Evolutionary conservation across 2,797 vertebrate species (phyloP).

Genomic region (Peromyscus aztecus): DNA sequence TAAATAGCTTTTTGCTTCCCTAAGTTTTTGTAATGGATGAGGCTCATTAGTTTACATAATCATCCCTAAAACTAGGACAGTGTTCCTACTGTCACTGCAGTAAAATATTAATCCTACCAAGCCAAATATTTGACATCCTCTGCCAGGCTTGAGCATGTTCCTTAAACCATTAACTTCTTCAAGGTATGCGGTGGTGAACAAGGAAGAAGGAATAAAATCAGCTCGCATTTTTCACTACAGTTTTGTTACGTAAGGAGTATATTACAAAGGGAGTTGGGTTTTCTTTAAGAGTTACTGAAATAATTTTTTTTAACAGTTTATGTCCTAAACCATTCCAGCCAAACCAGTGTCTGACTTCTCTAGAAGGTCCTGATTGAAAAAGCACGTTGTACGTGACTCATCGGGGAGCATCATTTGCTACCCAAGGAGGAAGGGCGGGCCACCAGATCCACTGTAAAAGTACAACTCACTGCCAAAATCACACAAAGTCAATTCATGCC

Average conservation of each 20-base stretch:
- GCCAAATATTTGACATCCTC: slow-evolving; percentile 80
- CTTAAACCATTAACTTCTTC: slow-evolving; percentile 73
- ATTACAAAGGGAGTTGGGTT: slow-evolving; percentile 4
- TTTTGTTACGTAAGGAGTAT: not conserved
- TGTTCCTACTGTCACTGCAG: slow-evolving; percentile 33
- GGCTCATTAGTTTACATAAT: slow-evolving; percentile 84
- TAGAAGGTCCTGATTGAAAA: slow-evolving; percentile 55
- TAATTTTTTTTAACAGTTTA: slow-evolving; percentile 26
- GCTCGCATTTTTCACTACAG: not conserved
- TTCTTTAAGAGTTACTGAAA: slow-evolving; percentile 22
- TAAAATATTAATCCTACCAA: slow-evolving; percentile 81
- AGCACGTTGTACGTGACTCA: not conserved
- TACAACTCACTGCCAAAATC: slow-evolving; percentile 70
- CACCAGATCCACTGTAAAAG: slow-evolving; percentile 41
- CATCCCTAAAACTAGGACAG: slow-evolving; percentile 78
- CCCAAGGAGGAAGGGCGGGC: not conserved
- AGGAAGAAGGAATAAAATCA: not conserved
- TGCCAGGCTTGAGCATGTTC: slow-evolving; percentile 54
- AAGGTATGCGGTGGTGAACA: not conserved
- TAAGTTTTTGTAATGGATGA: slow-evolving; percentile 75
- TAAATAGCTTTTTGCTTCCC: slow-evolving; percentile 74
- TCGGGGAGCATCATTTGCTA: not conserved
- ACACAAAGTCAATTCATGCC: slow-evolving; percentile 65
- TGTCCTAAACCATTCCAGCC: slow-evolving; percentile 22
- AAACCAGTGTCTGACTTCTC: not conserved